Evolutionary conservation across 2,113 vertebrate species (phyloP).

Genomic region (Cephalopholis sonnerati): DNA sequence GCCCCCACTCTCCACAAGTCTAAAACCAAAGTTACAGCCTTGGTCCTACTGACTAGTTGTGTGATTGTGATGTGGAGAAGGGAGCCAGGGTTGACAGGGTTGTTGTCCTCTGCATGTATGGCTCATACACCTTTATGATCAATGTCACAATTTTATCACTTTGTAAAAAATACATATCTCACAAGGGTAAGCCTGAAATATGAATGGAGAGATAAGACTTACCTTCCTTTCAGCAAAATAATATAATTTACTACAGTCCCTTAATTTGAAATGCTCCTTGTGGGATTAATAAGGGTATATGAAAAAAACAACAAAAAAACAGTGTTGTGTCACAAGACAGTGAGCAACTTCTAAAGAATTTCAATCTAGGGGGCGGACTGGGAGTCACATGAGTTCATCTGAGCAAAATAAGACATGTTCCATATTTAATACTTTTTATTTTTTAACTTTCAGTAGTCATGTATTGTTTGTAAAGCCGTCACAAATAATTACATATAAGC

Average conservation of each 20-base stretch:
- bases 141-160: not conserved
- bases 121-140: not conserved
- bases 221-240: not conserved
- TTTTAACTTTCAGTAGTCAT: not conserved
- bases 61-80: not conserved
- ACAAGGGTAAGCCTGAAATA: not conserved
- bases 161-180: not conserved
- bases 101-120: not conserved
- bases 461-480: not conserved
- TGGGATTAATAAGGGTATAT: too few species aligned
- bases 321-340: not conserved
- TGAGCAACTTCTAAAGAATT: not conserved
- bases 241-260: not conserved
- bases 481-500: too few species aligned
- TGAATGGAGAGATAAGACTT: not conserved
- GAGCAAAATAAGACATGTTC: not conserved
- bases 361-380: not conserved
- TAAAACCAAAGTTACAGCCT: too few species aligned
- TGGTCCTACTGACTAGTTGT: not conserved
- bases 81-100: not conserved
- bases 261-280: too few species aligned
- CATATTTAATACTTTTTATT: not conserved
- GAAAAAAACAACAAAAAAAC: too few species aligned
- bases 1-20: too few species aligned
- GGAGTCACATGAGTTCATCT: not conserved